These are phyloP conservation scores for Tortrix viridana DNA, from an alignment of 2,888 invertebrate species.

Conservation along the genomic window DNA sequence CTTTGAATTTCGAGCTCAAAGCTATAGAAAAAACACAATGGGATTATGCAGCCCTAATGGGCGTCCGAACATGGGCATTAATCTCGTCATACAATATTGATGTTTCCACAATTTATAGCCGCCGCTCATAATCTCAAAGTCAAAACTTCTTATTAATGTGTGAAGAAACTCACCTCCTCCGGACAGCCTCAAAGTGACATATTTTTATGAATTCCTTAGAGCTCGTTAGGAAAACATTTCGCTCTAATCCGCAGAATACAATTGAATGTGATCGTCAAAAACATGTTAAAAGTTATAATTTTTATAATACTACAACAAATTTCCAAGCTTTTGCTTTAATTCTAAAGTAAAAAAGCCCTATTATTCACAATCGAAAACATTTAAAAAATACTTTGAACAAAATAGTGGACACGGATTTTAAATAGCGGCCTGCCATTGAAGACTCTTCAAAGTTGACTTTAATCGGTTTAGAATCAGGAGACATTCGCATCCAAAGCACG, in stretches of 20 bases:
- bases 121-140: constrained; percentile 74
- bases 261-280: constrained; percentile 78
- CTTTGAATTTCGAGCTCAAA: constrained; percentile 62
- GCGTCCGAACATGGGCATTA: constrained; percentile 81
- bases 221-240: constrained; percentile 78
- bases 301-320: constrained; percentile 57
- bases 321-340: constrained; percentile 53
- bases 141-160: constrained; percentile 81
- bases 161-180: constrained; percentile 77
- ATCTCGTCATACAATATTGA: constrained; percentile 82
- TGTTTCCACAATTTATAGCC: constrained; percentile 79
- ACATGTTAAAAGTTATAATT: constrained; percentile 68
- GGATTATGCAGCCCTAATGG: constrained; percentile 80
- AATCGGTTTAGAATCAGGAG: constrained; percentile 73
- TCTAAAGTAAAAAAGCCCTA: constrained; percentile 55
- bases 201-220: constrained; percentile 71
- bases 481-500: constrained; percentile 77
- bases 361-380: constrained; percentile 51
- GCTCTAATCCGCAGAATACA: constrained; percentile 75
- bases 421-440: constrained; percentile 59
- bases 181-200: constrained; percentile 63
- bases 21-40: constrained; percentile 76
- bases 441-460: constrained; percentile 64
- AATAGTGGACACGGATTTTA: constrained; percentile 57
- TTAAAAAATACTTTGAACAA: constrained; percentile 58